Conservation (phyloP, 2,113 vertebrate species). For the Galeopterus variegatus region DNA sequence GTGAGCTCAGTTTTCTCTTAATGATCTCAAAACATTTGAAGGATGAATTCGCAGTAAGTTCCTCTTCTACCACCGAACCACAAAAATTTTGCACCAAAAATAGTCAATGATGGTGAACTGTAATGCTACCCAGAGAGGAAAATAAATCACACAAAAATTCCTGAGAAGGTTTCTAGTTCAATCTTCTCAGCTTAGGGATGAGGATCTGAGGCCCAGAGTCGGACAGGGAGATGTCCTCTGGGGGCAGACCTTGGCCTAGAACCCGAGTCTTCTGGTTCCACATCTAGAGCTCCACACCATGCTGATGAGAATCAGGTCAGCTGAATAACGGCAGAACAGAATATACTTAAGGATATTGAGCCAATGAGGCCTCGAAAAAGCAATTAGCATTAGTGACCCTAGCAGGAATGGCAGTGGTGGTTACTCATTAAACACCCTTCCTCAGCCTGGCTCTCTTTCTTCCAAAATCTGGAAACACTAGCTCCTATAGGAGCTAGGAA, state of each 20-base stretch:
- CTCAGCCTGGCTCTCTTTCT: not conserved
- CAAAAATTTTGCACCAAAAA: constrained; percentile 38
- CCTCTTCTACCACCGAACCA: constrained; percentile 31
- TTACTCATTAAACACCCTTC: not conserved
- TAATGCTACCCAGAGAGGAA: constrained; percentile 41
- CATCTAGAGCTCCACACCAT: not conserved
- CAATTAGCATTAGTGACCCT: not conserved
- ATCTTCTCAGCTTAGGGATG: not conserved
- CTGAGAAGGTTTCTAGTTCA: constrained; percentile 57
- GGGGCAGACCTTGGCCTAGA: not conserved
- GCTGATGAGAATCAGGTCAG: not conserved
- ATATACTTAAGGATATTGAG: not conserved
- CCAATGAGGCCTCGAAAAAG: not conserved
- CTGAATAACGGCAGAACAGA: not conserved
- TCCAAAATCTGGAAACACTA: constrained; percentile 18
- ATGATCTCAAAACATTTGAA: constrained; percentile 63
- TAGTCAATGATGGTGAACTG: constrained; percentile 22
- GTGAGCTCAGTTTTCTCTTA: constrained; percentile 59
- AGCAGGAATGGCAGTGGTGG: not conserved
- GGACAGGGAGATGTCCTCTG: not conserved
- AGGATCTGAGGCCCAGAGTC: not conserved
- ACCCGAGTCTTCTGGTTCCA: not conserved
- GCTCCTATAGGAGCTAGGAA: not conserved
- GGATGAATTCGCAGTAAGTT: constrained; percentile 59
- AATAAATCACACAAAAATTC: constrained; percentile 41